These are phyloP conservation scores for Sebastes taczanowskii DNA, from an alignment of 2,797 vertebrate genomes.

Conservation along the genomic window DNA sequence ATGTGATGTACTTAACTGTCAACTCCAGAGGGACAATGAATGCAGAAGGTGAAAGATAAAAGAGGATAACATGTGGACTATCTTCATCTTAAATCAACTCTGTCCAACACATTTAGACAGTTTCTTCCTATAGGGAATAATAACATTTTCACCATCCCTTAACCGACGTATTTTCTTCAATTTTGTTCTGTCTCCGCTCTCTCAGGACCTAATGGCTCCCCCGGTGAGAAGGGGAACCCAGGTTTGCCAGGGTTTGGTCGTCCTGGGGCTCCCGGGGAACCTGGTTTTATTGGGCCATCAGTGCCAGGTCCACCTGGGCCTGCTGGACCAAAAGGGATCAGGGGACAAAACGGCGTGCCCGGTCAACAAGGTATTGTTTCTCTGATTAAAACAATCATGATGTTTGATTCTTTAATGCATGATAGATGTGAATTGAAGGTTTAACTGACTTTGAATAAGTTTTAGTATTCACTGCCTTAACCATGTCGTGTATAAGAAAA, in stretches of 20 bases:
- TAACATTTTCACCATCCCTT: neutral
- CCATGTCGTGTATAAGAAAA: neutral
- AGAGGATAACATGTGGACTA: neutral
- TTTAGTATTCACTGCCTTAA: neutral
- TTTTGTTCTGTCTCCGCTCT: neutral
- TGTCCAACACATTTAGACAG: neutral
- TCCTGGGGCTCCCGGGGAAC: slow-evolving; percentile 54
- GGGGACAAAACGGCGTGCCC: slow-evolving; percentile 48
- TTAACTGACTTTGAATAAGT: neutral
- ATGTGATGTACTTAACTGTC: slow-evolving; percentile 5
- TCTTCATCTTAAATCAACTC: neutral
- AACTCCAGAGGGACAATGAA: neutral
- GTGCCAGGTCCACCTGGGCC: slow-evolving; percentile 39
- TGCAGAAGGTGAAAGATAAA: neutral
- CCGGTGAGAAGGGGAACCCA: slow-evolving; percentile 56
- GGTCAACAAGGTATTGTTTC: slow-evolving; percentile 60
- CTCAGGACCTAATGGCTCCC: slow-evolving; percentile 44
- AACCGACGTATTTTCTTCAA: neutral
- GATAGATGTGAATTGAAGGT: neutral
- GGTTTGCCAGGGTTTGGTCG: slow-evolving; percentile 64
- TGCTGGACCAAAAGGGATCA: slow-evolving; percentile 59
- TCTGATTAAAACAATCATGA: neutral
- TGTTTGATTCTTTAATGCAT: neutral
- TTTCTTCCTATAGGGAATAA: neutral
- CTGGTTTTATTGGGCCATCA: slow-evolving; percentile 56